A percentile compares a stretch with the other conserved stretches of the same genome.
Conservation (phyloP, 2,113 vertebrate genomes). For the Lophotis ruficrista region DNA sequence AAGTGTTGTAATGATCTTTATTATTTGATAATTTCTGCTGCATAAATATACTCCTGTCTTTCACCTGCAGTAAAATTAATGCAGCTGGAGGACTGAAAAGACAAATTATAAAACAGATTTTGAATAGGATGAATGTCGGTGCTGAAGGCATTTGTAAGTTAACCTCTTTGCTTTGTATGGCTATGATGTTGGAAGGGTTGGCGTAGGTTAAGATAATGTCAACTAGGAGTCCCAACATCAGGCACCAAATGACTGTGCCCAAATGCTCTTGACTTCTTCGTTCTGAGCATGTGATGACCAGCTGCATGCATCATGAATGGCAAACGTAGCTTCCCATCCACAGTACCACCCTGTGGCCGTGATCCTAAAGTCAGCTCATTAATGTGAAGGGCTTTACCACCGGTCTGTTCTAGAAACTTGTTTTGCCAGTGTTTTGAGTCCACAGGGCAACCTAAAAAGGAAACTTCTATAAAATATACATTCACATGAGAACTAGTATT, state of each 20-base stretch:
- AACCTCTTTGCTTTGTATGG: not conserved
- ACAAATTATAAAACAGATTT: not conserved
- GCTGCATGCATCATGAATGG: accelerated
- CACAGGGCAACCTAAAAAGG: not conserved
- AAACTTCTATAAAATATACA: not conserved
- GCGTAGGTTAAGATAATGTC: not conserved
- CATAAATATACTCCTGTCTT: not conserved
- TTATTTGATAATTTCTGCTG: not conserved
- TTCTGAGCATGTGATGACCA: not conserved
- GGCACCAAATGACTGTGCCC: not conserved
- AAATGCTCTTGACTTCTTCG: not conserved
- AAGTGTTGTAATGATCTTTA: not conserved
- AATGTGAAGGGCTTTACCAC: not conserved
- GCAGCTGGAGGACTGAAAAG: not conserved
- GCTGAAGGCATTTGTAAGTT: not conserved
- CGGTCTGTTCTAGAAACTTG: not conserved
- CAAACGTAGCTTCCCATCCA: not conserved
- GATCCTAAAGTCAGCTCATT: not conserved
- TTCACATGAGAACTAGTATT: not conserved
- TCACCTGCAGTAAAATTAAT: not conserved
- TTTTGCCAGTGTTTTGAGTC: not conserved
- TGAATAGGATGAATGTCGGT: not conserved
- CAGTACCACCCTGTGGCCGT: not conserved
- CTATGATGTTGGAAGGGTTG: not conserved
- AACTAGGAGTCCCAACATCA: accelerated